Evolutionary conservation across 2,797 vertebrate genomes (phyloP).

Genomic region (Avahi laniger): DNA sequence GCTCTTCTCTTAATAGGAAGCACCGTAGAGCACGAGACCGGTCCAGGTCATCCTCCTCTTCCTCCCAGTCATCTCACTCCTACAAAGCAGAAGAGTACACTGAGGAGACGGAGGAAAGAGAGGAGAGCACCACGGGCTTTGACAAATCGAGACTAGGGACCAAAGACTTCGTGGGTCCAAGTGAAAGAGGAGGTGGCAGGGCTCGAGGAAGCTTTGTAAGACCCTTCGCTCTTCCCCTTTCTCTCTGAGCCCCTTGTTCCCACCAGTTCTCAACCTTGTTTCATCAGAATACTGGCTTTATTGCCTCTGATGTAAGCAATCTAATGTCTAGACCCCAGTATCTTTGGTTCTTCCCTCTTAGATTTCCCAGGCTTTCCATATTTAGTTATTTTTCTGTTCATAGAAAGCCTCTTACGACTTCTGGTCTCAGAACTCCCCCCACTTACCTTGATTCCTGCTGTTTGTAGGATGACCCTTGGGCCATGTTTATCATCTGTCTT

Average conservation of each 20-base stretch:
- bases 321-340: not conserved
- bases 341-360: not conserved
- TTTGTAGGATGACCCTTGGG: not conserved
- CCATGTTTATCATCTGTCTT: not conserved
- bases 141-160: conserved; percentile 88
- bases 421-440: not conserved
- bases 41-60: conserved; percentile 94
- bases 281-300: not conserved
- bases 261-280: not conserved
- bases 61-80: conserved; percentile 92
- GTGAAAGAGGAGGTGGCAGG: conserved; percentile 86
- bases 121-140: conserved; percentile 89
- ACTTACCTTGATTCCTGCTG: not conserved
- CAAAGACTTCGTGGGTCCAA: conserved; percentile 87
- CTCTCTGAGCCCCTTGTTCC: not conserved
- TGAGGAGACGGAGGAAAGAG: conserved; percentile 87
- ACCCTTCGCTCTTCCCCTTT: not conserved
- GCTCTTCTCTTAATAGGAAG: conserved; percentile 85
- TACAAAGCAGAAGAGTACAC: conserved; percentile 89
- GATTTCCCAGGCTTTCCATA: not conserved
- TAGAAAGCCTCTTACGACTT: not conserved
- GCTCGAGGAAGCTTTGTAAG: conserved; percentile 94
- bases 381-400: not conserved
- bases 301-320: not conserved
- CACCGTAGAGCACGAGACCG: conserved; percentile 93